Evolutionary conservation across 1,140 invertebrate species (phyloP).

Genomic region (Thaumetopoea pityocampa): DNA sequence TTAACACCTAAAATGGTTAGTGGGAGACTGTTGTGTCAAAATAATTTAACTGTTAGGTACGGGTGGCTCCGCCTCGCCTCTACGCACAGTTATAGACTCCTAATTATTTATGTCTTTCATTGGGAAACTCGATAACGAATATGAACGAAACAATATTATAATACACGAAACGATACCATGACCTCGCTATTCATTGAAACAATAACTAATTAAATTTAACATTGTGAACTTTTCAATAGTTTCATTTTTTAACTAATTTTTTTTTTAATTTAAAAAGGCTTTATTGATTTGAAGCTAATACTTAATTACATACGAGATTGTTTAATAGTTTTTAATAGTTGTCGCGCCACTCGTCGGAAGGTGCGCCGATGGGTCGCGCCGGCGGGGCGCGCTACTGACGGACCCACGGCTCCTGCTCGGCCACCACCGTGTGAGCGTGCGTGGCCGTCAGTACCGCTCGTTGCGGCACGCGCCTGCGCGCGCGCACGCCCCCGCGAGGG

Average conservation of each 20-base stretch:
- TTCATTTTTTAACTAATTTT: slow-evolving; percentile 70
- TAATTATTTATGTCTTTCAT: slow-evolving; percentile 72
- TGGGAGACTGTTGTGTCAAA: slow-evolving; percentile 73
- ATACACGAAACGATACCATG: slow-evolving; percentile 69
- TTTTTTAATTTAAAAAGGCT: slow-evolving; percentile 73
- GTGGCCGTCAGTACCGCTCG: slow-evolving; percentile 22
- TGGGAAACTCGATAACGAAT: slow-evolving; percentile 71
- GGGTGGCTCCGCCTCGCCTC: slow-evolving; percentile 27
- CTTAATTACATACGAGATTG: slow-evolving; percentile 74
- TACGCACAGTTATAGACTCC: slow-evolving; percentile 50
- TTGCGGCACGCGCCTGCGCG: slow-evolving; percentile 8
- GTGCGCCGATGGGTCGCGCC: slow-evolving; percentile 18
- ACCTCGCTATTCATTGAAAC: slow-evolving; percentile 65
- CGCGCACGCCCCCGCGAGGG: too few species aligned
- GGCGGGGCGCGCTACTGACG: too few species aligned
- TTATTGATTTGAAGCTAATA: slow-evolving; percentile 75
- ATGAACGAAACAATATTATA: slow-evolving; percentile 66
- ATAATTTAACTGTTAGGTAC: slow-evolving; percentile 56
- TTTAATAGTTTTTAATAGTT: slow-evolving; percentile 60
- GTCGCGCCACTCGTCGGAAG: slow-evolving; percentile 33
- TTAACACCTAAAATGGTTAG: slow-evolving; percentile 74
- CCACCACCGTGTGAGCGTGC: slow-evolving; percentile 1
- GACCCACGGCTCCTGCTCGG: too few species aligned
- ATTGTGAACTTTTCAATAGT: slow-evolving; percentile 67
- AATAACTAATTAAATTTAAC: slow-evolving; percentile 67